A percentile compares a stretch with the other conserved stretches of the same genome.
phyloP scores from a whole-genome alignment of 2,113 vertebrate species.

The Petaurus breviceps region DNA sequence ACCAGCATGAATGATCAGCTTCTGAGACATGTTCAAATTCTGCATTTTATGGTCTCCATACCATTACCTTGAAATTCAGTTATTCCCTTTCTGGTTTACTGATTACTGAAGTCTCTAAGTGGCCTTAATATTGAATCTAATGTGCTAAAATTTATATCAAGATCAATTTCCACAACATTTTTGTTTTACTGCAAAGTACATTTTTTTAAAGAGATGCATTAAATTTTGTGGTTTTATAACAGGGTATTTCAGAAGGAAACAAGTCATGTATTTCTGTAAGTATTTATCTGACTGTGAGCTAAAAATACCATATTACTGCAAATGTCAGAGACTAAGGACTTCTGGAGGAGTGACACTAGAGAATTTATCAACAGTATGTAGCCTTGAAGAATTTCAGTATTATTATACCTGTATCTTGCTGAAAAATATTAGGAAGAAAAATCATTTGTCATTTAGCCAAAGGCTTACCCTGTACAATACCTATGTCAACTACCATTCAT shows the following conservation, averaged over 20 bases:
- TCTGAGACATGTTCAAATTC: slow-evolving; percentile 47
- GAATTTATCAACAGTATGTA: slow-evolving; percentile 70
- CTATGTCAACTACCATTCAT: slow-evolving; percentile 35
- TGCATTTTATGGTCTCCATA: slow-evolving; percentile 55
- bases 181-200: slow-evolving; percentile 57
- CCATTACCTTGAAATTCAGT: slow-evolving; percentile 72
- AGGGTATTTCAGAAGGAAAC: slow-evolving; percentile 69
- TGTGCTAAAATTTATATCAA: slow-evolving; percentile 73
- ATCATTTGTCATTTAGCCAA: slow-evolving; percentile 73
- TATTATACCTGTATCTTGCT: slow-evolving; percentile 62
- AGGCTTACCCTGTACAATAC: slow-evolving; percentile 26
- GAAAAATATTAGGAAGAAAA: slow-evolving; percentile 62
- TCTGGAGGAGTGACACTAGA: slow-evolving; percentile 59
- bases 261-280: slow-evolving; percentile 29
- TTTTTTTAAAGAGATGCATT: slow-evolving; percentile 70
- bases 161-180: slow-evolving; percentile 78
- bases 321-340: slow-evolving; percentile 38
- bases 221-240: slow-evolving; percentile 65
- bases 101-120: slow-evolving; percentile 68
- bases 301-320: slow-evolving; percentile 67
- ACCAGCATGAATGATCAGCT: slow-evolving; percentile 58
- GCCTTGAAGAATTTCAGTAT: slow-evolving; percentile 66
- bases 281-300: slow-evolving; percentile 60
- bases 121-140: slow-evolving; percentile 74
- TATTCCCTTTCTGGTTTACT: slow-evolving; percentile 62